A percentile compares a stretch with the other conserved stretches of the same genome.
Conservation (phyloP, 2,888 invertebrate genomes). For the Brachylomia viminalis region DNA sequence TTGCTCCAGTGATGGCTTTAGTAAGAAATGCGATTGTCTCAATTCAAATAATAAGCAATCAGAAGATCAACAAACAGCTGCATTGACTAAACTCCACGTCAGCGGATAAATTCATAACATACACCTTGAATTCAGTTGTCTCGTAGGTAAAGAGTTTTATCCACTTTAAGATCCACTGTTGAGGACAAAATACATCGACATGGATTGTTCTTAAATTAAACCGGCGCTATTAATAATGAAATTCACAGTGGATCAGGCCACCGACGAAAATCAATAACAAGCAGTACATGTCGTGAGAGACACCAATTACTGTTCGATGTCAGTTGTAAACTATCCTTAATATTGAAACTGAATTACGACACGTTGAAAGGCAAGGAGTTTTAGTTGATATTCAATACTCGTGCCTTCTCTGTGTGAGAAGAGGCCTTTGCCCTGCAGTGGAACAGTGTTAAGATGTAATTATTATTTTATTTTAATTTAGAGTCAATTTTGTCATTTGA, state of each 20-base stretch:
- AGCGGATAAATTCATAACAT: neutral
- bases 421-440: no score
- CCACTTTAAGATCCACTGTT: no score
- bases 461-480: no score
- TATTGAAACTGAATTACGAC: slow-evolving; percentile 14
- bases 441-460: no score
- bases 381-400: no score
- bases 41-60: slow-evolving; percentile 1
- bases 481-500: no score
- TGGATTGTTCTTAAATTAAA: slow-evolving; percentile 37
- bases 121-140: neutral
- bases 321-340: slow-evolving; percentile 32
- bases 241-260: slow-evolving; percentile 3
- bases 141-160: neutral
- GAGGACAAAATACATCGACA: neutral
- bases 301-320: slow-evolving; percentile 42
- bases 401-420: no score
- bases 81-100: neutral
- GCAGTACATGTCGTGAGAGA: slow-evolving; percentile 47
- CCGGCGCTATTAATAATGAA: slow-evolving; percentile 28
- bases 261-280: slow-evolving; percentile 51
- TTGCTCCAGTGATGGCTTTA: neutral
- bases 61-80: slow-evolving; percentile 1
- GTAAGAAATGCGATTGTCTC: neutral
- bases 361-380: slow-evolving; percentile 8